Evolutionary conservation across 2,797 vertebrate genomes (phyloP).

Genomic region (Gambusia yucatana): DNA sequence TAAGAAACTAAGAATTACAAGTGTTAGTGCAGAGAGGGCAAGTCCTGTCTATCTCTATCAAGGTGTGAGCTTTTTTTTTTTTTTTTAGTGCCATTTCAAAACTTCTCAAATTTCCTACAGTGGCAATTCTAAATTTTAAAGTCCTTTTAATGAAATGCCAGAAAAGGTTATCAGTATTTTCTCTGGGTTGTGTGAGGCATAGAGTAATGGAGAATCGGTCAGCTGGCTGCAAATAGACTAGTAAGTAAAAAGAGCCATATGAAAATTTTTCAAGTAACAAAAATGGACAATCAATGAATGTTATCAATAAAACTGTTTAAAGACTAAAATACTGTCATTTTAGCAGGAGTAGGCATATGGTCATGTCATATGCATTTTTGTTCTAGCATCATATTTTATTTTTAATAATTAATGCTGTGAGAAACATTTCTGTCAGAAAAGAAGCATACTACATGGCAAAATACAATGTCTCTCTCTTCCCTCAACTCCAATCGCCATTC

Average conservation of each 20-base stretch:
- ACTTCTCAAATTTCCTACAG: neutral
- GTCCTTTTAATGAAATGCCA: neutral
- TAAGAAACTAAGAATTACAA: neutral
- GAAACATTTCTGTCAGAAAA: neutral
- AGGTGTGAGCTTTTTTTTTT: neutral
- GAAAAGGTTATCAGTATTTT: neutral
- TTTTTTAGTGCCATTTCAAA: neutral
- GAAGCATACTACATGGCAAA: constrained; percentile 31
- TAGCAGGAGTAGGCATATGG: neutral
- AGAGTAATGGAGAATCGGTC: neutral
- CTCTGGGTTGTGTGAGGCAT: neutral
- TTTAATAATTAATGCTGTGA: neutral
- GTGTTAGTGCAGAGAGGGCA: neutral
- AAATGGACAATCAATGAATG: neutral
- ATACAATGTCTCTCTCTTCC: constrained; percentile 20
- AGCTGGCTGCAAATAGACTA: neutral
- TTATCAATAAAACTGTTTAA: neutral
- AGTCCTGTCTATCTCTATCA: neutral
- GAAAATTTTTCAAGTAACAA: neutral
- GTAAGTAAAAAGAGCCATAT: neutral
- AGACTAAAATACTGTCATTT: neutral
- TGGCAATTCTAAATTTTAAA: neutral
- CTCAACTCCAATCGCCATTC: constrained; percentile 63
- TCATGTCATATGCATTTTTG: neutral
- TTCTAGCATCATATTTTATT: neutral